Conservation (phyloP, 2,797 vertebrate species). For the Schizopygopsis pylzovi region DNA sequence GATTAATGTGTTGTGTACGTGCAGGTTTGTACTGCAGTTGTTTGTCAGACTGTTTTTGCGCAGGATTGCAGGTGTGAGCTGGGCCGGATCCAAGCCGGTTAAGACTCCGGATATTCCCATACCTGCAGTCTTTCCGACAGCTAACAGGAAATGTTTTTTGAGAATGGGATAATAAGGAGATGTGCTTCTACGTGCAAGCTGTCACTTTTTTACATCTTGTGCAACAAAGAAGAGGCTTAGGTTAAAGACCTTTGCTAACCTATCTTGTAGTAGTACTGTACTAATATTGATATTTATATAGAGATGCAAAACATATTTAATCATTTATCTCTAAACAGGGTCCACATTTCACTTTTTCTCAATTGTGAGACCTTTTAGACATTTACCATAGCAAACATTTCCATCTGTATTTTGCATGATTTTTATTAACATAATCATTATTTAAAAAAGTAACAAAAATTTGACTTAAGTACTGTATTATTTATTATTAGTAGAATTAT, state of each 20-base stretch:
- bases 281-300: background rate
- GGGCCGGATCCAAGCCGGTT: background rate
- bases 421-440: too few species aligned
- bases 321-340: background rate
- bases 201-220: background rate
- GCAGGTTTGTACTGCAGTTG: background rate
- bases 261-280: background rate
- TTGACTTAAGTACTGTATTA: too few species aligned
- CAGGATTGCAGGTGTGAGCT: conserved; percentile 19
- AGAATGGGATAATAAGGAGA: background rate
- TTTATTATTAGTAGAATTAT: too few species aligned
- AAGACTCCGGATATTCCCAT: background rate
- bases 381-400: too few species aligned
- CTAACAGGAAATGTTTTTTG: background rate
- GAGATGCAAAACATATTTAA: background rate
- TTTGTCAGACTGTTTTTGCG: background rate
- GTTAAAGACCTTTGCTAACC: background rate
- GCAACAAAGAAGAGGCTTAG: background rate
- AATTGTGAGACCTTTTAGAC: too few species aligned
- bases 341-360: background rate
- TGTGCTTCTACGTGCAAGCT: background rate
- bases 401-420: too few species aligned
- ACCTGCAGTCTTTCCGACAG: background rate
- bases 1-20: background rate
- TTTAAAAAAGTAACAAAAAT: too few species aligned